These are phyloP conservation scores for Iselma pallidipennis DNA, from an alignment of 2,888 invertebrate genomes.

Conservation along the genomic window DNA sequence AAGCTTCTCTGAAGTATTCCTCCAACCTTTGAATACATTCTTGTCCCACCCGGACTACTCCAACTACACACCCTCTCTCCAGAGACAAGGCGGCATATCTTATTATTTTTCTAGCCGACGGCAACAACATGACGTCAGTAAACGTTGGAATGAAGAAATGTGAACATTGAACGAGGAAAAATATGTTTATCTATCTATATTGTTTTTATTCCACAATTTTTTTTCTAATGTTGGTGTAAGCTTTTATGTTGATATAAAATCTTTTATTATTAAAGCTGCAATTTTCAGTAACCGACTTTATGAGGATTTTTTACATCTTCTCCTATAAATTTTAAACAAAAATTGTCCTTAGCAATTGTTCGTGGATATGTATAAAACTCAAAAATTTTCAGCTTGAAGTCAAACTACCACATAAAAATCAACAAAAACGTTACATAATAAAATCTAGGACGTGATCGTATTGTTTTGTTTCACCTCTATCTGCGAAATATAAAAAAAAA, in stretches of 20 bases:
- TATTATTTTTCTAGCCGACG: constrained; percentile 18
- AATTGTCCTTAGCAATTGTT: no score
- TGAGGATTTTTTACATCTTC: neutral
- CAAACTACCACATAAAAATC: neutral
- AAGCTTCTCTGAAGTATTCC: neutral
- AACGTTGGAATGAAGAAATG: no score
- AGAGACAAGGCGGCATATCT: constrained; percentile 16
- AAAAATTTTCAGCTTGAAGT: neutral
- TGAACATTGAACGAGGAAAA: no score
- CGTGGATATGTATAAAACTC: no score
- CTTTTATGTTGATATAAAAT: no score
- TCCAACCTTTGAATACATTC: neutral
- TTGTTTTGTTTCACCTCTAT: no score
- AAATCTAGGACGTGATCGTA: no score
- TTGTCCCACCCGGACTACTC: neutral
- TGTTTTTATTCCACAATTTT: neutral
- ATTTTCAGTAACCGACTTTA: neutral
- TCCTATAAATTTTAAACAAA: no score
- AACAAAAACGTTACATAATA: neutral
- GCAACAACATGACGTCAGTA: constrained; percentile 19
- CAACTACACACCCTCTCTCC: constrained; percentile 2
- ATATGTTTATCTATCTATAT: neutral
- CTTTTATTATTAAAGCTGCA: neutral
- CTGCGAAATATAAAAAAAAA: no score
- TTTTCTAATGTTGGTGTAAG: no score